These are phyloP conservation scores for Proisotoma minuta DNA, from an alignment of 2,888 invertebrate species.

Conservation along the genomic window DNA sequence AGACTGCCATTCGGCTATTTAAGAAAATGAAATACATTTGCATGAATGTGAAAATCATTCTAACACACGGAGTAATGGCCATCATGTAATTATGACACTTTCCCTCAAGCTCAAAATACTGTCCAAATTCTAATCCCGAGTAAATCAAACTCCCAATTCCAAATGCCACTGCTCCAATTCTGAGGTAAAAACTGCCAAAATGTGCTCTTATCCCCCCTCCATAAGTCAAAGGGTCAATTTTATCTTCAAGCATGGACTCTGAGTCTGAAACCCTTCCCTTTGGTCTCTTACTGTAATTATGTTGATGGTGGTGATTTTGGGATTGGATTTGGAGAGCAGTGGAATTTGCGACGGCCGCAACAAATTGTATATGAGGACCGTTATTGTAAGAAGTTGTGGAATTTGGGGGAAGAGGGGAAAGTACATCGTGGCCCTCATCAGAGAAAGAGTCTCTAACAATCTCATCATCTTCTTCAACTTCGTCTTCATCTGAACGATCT, in stretches of 20 bases:
- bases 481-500: conserved; percentile 4
- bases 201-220: conserved; percentile 56
- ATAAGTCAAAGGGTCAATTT: background rate
- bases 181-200: conserved; percentile 46
- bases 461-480: conserved; percentile 23
- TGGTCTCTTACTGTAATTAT: conserved; percentile 22
- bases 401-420: conserved; percentile 18
- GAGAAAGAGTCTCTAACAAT: no score
- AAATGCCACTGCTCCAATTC: conserved; percentile 61
- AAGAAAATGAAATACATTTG: conserved; percentile 98
- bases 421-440: conserved; percentile 21
- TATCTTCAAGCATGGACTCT: background rate
- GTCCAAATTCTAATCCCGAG: conserved; percentile 88
- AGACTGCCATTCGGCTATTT: conserved; percentile 55
- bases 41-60: conserved; percentile 93
- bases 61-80: conserved; percentile 80
- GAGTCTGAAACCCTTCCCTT: background rate
- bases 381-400: no score
- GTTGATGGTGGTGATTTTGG: conserved; percentile 8
- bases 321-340: conserved; percentile 11
- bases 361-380: no score
- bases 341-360: no score
- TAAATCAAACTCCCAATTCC: conserved; percentile 98
- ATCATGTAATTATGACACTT: conserved; percentile 86
- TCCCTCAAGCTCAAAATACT: conserved; percentile 85